Conservation (phyloP, 2,797 vertebrate species). For the Gymnoscopelus braueri region DNA sequence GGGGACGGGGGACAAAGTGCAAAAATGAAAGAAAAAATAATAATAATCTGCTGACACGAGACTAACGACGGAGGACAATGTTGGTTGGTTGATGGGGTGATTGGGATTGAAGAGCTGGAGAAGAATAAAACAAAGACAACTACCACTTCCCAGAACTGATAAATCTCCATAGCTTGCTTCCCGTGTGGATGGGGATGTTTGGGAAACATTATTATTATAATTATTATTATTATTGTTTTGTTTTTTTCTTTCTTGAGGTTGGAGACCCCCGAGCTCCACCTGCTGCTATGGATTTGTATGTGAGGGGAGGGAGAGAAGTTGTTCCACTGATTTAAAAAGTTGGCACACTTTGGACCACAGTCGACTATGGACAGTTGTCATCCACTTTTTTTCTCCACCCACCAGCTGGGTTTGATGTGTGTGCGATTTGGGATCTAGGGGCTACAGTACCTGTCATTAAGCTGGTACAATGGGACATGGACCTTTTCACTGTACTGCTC, state of each 20-base stretch:
- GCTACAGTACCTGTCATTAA: slow-evolving; percentile 68
- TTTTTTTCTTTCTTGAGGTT: slow-evolving; percentile 58
- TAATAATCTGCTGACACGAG: slow-evolving; percentile 58
- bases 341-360: slow-evolving; percentile 74
- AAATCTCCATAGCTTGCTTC: slow-evolving; percentile 77
- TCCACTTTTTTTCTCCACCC: slow-evolving; percentile 70
- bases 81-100: slow-evolving; percentile 60
- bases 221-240: slow-evolving; percentile 22
- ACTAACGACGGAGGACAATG: slow-evolving; percentile 67
- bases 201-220: slow-evolving; percentile 52
- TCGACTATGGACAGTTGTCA: slow-evolving; percentile 62
- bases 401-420: slow-evolving; percentile 58
- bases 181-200: slow-evolving; percentile 66
- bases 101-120: slow-evolving; percentile 32
- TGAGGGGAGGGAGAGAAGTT: slow-evolving; percentile 59
- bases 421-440: slow-evolving; percentile 60
- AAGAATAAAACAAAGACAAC: slow-evolving; percentile 63
- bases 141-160: slow-evolving; percentile 78
- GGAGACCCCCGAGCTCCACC: slow-evolving; percentile 77
- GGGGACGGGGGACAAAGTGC: slow-evolving; percentile 46
- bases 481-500: slow-evolving; percentile 86
- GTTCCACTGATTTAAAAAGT: slow-evolving; percentile 63
- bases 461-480: slow-evolving; percentile 76
- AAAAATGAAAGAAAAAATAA: slow-evolving; percentile 25
- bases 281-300: slow-evolving; percentile 85